Evolutionary conservation across 2,113 vertebrate species (phyloP).

Genomic region (Xiphophorus couchianus): DNA sequence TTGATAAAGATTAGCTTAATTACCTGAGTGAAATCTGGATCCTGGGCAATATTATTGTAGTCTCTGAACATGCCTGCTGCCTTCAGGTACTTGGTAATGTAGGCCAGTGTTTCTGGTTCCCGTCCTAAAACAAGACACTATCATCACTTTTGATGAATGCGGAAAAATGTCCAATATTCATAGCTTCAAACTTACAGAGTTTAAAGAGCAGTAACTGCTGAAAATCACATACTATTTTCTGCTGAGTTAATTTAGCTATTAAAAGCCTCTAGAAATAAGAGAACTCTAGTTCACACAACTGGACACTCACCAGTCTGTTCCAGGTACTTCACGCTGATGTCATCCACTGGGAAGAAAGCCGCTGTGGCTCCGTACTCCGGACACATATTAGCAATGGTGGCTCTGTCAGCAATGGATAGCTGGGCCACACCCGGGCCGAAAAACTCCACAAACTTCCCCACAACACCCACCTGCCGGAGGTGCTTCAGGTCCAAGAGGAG

Average conservation of each 20-base stretch:
- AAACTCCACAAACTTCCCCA: conserved; percentile 98
- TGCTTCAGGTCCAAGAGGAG: conserved; percentile 77
- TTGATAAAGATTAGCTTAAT: neutral
- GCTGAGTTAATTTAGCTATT: too few species aligned
- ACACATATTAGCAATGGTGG: conserved; percentile 99
- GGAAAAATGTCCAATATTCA: neutral
- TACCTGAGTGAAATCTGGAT: conserved; percentile 94
- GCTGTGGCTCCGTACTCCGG: conserved; percentile 97
- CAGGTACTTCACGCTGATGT: conserved; percentile 90
- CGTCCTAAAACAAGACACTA: conserved; percentile 80
- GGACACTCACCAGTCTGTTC: conserved; percentile 87
- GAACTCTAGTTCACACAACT: neutral
- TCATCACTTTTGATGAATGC: accelerated
- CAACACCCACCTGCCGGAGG: conserved; percentile 94
- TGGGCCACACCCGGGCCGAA: conserved; percentile 93
- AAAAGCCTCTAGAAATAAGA: too few species aligned
- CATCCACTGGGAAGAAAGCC: conserved; percentile 94
- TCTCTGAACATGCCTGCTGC: conserved; percentile 91
- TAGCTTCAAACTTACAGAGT: neutral
- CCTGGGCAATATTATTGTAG: conserved; percentile 85
- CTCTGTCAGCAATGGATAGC: conserved; percentile 95
- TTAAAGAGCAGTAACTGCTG: neutral
- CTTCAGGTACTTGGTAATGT: conserved; percentile 87
- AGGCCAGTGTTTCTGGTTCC: conserved; percentile 83
- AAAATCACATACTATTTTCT: too few species aligned